Conservation (phyloP, 2,888 invertebrate genomes). For the Mythimna impura region DNA sequence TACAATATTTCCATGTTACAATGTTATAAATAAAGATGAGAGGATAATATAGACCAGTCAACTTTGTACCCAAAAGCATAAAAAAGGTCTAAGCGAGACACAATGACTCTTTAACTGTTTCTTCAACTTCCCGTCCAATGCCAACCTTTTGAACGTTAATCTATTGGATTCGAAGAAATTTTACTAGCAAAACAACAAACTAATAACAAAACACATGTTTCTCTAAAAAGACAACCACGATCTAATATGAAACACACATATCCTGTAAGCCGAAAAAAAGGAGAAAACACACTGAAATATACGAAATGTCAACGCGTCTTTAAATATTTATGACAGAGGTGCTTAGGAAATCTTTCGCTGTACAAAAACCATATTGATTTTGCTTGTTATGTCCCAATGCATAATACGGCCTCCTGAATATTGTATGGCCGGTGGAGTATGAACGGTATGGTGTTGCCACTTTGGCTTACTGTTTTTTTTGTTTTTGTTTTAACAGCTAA, state of each 20-base stretch:
- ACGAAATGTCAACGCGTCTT: slow-evolving; percentile 73
- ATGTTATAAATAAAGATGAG: too few relatives aligned
- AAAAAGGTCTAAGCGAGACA: too few relatives aligned
- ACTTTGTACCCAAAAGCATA: too few relatives aligned
- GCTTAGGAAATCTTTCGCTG: slow-evolving; percentile 79
- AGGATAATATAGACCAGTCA: too few relatives aligned
- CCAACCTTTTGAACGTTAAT: too few relatives aligned
- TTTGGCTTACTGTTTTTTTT: slow-evolving; percentile 48
- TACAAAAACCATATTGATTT: slow-evolving; percentile 87
- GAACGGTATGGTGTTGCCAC: slow-evolving; percentile 40
- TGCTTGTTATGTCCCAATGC: slow-evolving; percentile 83
- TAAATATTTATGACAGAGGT: slow-evolving; percentile 86
- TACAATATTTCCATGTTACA: too few relatives aligned
- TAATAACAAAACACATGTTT: slow-evolving; percentile 25
- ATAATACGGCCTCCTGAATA: slow-evolving; percentile 86
- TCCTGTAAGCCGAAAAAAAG: slow-evolving; percentile 29
- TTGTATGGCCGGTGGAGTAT: slow-evolving; percentile 76
- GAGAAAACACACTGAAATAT: slow-evolving; percentile 44
- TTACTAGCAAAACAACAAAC: neutral
- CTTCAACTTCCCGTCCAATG: too few relatives aligned
- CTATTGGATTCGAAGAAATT: too few relatives aligned
- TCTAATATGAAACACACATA: slow-evolving; percentile 34
- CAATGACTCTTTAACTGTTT: too few relatives aligned
- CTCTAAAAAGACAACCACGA: slow-evolving; percentile 27
- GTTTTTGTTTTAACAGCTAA: slow-evolving; percentile 26